Evolutionary conservation across 2,888 invertebrate genomes (phyloP).

Genomic region (Autographa pulchrina): DNA sequence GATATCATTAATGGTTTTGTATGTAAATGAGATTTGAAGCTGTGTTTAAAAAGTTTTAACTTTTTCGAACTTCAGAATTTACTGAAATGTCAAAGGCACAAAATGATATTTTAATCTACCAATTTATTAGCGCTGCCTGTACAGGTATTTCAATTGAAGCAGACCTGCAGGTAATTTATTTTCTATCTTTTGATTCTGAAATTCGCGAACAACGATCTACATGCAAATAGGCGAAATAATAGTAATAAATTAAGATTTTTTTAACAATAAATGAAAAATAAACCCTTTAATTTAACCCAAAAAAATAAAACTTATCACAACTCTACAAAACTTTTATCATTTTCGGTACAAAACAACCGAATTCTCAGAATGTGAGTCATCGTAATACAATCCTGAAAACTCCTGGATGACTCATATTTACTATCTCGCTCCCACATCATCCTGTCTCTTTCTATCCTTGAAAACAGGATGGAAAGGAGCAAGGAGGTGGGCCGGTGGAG

Average conservation of each 20-base stretch:
- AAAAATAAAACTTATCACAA: not conserved
- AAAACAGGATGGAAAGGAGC: conserved; percentile 1
- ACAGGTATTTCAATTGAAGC: too few species aligned
- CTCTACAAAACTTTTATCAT: not conserved
- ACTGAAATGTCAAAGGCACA: too few species aligned
- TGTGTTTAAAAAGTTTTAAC: too few species aligned
- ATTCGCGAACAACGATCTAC: too few species aligned
- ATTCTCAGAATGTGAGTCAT: conserved; percentile 44
- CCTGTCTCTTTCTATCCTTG: conserved; percentile 20
- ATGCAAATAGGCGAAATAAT: not conserved
- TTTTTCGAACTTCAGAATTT: too few species aligned
- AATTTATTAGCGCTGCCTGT: too few species aligned
- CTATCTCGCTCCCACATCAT: conserved; percentile 14
- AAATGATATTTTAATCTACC: too few species aligned
- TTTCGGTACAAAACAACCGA: conserved; percentile 1
- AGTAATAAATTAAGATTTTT: not conserved
- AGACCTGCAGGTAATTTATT: not conserved
- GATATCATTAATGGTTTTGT: conserved; percentile 10
- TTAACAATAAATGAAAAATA: too few species aligned
- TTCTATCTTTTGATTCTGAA: not conserved
- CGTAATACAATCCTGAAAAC: conserved; percentile 23
- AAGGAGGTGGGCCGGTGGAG: conserved; percentile 6
- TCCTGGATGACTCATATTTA: conserved; percentile 20
- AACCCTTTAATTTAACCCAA: too few species aligned
- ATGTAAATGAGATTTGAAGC: too few species aligned